Evolutionary conservation across 1,140 invertebrate genomes (phyloP), one percentile per base, ranked within the genome.

Genomic region (Gryllus bimaculatus): DNA sequence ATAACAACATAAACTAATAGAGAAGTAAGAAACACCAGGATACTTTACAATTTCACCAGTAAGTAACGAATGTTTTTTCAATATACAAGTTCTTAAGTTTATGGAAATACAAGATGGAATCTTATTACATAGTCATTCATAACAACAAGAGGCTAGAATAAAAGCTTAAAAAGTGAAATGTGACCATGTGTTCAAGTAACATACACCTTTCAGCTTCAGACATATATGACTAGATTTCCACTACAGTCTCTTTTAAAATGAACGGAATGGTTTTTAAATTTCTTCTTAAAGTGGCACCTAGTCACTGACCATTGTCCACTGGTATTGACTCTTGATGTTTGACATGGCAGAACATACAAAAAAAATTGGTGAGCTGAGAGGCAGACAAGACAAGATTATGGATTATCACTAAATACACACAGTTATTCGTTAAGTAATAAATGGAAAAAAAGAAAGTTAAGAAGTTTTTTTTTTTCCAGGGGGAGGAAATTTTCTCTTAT

Each of bases 161-260:
- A 66, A 66, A 66, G 54, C 54, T 66, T 66, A 66, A 66, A 66
- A 66, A 66, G 54, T 66, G 54, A 66, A 66, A 66, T 66, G 54
- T 66, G 54, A 66, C 54, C 54, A 66, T 66, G 54, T 66, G 54
- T 66, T 66, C 54, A 66, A n/a, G 18, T 66, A 66, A 66, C 54
- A 66, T 66, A 66, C 54, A 66, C 54, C 54, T 18, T 10, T 66
- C 54, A 66, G 54, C 54, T n/a, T 66, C 54, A 66, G 26, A 66
- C 54, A 66, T 18, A 66, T 18, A 66, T 66, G 54, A 66, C 54
- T 66, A 66, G 54, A 66, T 66, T 66, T 66, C 54, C 54, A 66
- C 54, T 66, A 66, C 54, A 66, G 54, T 66, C 7, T 7, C 2
- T 66, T 66, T 66, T 66, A 66, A 66, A 66, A 66, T 66, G 54